These are phyloP conservation scores for Drosophila baimaii DNA, from an alignment of 1,140 invertebrate genomes.

Conservation along the genomic window DNA sequence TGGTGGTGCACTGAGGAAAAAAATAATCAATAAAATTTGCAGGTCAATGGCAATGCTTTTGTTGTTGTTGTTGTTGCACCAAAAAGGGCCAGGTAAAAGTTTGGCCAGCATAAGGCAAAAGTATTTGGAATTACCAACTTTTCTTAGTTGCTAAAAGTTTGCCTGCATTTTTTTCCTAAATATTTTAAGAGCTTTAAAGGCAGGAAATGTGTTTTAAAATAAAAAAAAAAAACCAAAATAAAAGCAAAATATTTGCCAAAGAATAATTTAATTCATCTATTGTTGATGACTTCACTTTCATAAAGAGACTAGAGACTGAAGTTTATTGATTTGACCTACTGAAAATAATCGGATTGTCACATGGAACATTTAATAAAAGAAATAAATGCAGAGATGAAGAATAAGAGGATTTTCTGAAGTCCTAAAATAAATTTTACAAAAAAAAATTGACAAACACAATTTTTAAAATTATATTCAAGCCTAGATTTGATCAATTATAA, in stretches of 20 bases:
- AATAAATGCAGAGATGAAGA: background rate
- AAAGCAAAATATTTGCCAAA: too few species aligned
- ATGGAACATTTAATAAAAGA: background rate
- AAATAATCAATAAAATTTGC: background rate
- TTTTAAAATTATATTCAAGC: background rate
- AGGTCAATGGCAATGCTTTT: slow-evolving; percentile 8
- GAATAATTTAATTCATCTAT: background rate
- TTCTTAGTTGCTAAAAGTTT: background rate
- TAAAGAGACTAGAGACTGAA: background rate
- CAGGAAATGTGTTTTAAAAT: background rate
- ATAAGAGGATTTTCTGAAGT: background rate
- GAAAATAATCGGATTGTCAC: background rate
- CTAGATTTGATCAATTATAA: background rate
- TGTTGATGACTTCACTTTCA: background rate
- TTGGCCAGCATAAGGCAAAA: background rate
- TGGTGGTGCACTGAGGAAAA: slow-evolving; percentile 14
- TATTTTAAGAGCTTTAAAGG: background rate
- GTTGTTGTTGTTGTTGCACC: too few species aligned
- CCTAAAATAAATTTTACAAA: too few species aligned
- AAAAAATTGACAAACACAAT: too few species aligned
- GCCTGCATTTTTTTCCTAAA: background rate
- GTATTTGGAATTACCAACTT: background rate
- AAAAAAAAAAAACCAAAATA: background rate
- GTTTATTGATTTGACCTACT: background rate
- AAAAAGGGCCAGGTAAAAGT: background rate